Evolutionary conservation across 2,113 vertebrate species (phyloP).

Genomic region (Lathamus discolor): DNA sequence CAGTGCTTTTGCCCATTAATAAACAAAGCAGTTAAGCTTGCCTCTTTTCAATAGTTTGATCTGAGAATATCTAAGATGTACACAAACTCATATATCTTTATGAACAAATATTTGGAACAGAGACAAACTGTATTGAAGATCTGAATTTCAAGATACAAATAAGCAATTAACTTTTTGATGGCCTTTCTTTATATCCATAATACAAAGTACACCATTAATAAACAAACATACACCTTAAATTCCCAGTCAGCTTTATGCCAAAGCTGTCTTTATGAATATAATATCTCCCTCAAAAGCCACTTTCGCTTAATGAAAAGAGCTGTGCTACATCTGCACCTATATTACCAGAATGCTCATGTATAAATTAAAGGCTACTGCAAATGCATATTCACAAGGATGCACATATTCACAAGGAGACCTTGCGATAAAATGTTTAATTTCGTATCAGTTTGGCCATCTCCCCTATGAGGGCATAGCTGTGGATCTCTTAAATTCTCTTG

Average conservation of each 20-base stretch:
- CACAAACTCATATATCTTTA: conserved; percentile 55
- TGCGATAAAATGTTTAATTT: neutral
- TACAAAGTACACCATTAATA: conserved; percentile 33
- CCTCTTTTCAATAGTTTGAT: conserved; percentile 55
- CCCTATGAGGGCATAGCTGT: neutral
- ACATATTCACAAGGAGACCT: neutral
- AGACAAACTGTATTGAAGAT: conserved; percentile 42
- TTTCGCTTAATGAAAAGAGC: neutral
- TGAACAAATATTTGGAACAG: conserved; percentile 37
- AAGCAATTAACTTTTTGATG: conserved; percentile 41
- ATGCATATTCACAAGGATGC: neutral
- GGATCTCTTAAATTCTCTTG: neutral
- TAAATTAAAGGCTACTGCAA: neutral
- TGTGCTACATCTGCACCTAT: neutral
- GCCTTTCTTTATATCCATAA: conserved; percentile 21
- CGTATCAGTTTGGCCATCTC: neutral
- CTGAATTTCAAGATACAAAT: conserved; percentile 46
- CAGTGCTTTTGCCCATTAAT: conserved; percentile 38
- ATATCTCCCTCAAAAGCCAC: neutral
- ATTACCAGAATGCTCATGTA: neutral
- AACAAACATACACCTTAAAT: conserved; percentile 25
- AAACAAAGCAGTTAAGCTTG: conserved; percentile 55
- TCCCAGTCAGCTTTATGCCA: neutral
- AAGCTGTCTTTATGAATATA: neutral
- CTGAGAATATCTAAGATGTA: conserved; percentile 36